These are phyloP conservation scores for Parauchenoglanis punctatus DNA, from an alignment of 2,797 vertebrate species.

Conservation along the genomic window DNA sequence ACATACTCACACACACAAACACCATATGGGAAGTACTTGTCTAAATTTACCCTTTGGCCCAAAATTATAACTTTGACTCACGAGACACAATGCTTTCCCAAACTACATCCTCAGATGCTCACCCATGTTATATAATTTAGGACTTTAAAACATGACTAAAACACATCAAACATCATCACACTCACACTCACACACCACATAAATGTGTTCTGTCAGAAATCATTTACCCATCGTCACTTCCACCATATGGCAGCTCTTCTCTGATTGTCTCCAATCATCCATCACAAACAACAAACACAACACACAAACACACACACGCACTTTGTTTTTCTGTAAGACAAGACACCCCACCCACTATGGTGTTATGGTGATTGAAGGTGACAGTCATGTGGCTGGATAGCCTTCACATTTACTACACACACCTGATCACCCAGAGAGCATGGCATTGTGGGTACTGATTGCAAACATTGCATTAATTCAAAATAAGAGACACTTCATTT, in stretches of 20 bases:
- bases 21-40: constrained; percentile 25
- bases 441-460: constrained; percentile 2
- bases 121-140: background rate
- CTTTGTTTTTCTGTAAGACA: background rate
- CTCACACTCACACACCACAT: background rate
- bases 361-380: background rate
- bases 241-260: constrained; percentile 15
- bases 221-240: background rate
- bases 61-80: constrained; percentile 15
- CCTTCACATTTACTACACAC: background rate
- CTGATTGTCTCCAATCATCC: constrained; percentile 12
- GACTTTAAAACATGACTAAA: background rate
- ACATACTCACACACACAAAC: background rate
- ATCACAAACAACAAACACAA: constrained; percentile 15
- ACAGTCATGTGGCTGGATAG: constrained; percentile 14
- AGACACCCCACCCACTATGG: background rate
- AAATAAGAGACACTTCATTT: background rate
- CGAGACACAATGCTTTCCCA: background rate
- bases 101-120: background rate
- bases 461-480: background rate
- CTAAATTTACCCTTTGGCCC: constrained; percentile 23
- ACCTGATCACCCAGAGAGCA: constrained; percentile 14
- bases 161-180: background rate
- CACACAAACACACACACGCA: background rate
- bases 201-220: background rate